Evolutionary conservation across 1,140 invertebrate genomes (phyloP), one percentile per base, ranked within the genome.

Genomic region (Chrysoperla carnea): DNA sequence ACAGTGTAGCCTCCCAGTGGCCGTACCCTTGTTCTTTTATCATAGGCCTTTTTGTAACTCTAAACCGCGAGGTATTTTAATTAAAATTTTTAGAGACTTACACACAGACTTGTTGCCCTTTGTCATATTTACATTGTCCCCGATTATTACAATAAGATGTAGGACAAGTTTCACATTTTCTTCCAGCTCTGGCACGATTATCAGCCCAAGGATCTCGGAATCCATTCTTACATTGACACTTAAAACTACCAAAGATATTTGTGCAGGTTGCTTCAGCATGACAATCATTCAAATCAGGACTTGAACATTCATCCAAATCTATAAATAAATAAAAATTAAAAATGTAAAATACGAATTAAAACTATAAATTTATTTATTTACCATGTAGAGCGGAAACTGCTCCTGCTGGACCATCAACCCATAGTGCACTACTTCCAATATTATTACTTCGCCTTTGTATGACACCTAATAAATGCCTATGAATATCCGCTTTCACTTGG

Each of bases 291-390:
- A 92, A 59, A 39, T 92, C 87, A 7, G 72, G 57, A 1, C 80
- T 78, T 0, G 75, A 69, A 52, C 91, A 96, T 59, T 95, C 91
- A 54, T 96, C 86, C 40, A 95, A 58, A 64, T 95, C 91, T 85
- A n/a, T n/a, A n/a, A n/a, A n/a, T n/a, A 54, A 13, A 59, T 64
- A 50, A 48, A 33, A 11, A 11, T 33, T 33, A 48, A 46, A 40
- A 44, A 48, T 40, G 40, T 42, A 27, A 40, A 12, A 39, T 36
- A 17, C 8, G 1, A 9, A 40, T 14, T 28, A 13, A 29, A 35
- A 39, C 14, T 23, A 8, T 33, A 6, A 8, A 39, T 29, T 36
- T 39, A 37, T 42, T 5, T 36, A 36, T 2, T 49, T 52, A 76
- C 73, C 73, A 52, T 76, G 70, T 1, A 87, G 58, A 37, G 74